phyloP scores from a whole-genome alignment of 1,140 invertebrate species.

The Harlomillsia oculata region DNA sequence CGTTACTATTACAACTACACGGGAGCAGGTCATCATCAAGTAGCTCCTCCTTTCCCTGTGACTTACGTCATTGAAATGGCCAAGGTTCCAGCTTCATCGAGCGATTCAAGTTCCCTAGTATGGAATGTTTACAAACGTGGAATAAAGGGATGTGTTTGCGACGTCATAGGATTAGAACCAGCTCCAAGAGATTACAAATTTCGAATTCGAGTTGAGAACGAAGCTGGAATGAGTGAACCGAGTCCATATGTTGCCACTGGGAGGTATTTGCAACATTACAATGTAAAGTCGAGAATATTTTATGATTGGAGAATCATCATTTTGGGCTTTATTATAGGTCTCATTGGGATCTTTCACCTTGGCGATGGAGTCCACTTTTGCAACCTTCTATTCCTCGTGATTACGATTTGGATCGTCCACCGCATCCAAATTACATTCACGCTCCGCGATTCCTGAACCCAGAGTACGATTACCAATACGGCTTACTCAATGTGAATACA shows the following conservation, averaged over 20 bases:
- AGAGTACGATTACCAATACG: slow-evolving; percentile 74
- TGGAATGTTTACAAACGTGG: no score
- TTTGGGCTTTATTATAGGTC: slow-evolving; percentile 42
- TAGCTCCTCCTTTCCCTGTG: slow-evolving; percentile 66
- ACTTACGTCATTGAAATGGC: slow-evolving; percentile 93
- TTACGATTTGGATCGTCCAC: slow-evolving; percentile 76
- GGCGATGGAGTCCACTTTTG: slow-evolving; percentile 66
- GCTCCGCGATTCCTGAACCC: slow-evolving; percentile 61
- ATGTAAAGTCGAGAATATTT: background rate
- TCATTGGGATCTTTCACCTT: slow-evolving; percentile 66
- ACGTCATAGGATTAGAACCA: slow-evolving; percentile 70
- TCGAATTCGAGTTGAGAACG: slow-evolving; percentile 86
- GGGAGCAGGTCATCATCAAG: no score
- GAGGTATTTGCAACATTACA: background rate
- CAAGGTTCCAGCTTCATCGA: no score
- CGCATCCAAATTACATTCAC: slow-evolving; percentile 69
- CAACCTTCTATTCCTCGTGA: slow-evolving; percentile 62
- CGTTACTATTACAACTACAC: slow-evolving; percentile 41
- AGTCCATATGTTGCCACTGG: slow-evolving; percentile 69
- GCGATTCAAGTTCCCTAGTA: no score
- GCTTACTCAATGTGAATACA: slow-evolving; percentile 62
- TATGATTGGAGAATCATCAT: no score
- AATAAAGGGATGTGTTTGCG: slow-evolving; percentile 42
- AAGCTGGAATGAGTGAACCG: slow-evolving; percentile 92
- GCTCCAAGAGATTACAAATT: slow-evolving; percentile 83